Conservation (phyloP, 2,797 vertebrate species). For the Clarias fuscus region DNA sequence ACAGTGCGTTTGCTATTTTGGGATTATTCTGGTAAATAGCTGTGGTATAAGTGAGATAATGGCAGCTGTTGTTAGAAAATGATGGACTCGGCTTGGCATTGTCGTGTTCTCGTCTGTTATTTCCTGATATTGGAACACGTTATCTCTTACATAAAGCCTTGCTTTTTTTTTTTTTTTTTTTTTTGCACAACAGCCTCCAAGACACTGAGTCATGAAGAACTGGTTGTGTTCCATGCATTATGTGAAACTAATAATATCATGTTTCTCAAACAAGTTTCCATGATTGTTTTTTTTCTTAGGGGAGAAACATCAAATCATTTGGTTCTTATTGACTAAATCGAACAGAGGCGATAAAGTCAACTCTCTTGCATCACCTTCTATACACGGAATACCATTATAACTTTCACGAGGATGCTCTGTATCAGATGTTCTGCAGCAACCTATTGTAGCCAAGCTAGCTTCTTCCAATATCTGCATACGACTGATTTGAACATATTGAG, state of each 20-base stretch:
- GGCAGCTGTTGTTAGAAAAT: constrained; percentile 17
- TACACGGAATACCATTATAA: no score
- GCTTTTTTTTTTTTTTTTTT: no score
- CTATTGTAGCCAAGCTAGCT: background rate
- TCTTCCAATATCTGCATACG: background rate
- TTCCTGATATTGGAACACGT: constrained; percentile 14
- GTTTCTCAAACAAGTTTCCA: background rate
- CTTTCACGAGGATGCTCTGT: background rate
- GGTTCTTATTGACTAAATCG: no score
- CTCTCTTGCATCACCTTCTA: background rate
- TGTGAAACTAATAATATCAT: background rate
- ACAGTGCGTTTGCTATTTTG: background rate
- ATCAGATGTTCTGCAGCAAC: background rate
- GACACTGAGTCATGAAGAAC: background rate
- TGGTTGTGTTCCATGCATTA: background rate
- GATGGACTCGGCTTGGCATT: constrained; percentile 10
- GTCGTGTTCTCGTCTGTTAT: background rate
- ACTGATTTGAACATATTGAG: background rate
- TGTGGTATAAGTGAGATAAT: background rate
- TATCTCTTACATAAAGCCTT: constrained; percentile 12
- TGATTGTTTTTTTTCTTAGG: background rate
- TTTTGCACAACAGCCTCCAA: constrained; percentile 3
- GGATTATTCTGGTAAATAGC: background rate
- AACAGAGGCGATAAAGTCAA: background rate
- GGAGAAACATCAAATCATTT: background rate